phyloP scores from a whole-genome alignment of 64 coral and sea anemone genomes.

The Anthopleura sola region DNA sequence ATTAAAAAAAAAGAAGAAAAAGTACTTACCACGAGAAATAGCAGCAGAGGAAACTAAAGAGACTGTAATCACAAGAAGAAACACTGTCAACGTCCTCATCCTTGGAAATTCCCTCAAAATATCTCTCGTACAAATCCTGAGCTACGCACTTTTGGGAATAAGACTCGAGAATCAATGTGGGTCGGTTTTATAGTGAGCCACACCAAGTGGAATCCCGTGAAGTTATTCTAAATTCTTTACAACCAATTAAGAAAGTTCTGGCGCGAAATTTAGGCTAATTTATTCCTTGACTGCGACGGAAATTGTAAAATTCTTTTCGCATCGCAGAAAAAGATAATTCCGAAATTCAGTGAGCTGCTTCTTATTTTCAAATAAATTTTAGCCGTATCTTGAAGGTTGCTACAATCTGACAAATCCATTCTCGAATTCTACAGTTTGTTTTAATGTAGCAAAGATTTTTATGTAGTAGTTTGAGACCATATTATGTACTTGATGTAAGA shows the following conservation, averaged over 20 bases:
- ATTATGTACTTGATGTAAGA: no score
- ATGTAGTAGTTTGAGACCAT: no score
- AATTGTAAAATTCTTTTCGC: not conserved
- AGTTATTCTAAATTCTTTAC: not conserved
- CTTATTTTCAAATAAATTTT: no score
- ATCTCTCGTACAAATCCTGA: not conserved
- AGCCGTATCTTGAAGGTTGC: no score
- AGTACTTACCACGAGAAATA: slow-evolving; percentile 3
- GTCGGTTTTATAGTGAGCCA: not conserved
- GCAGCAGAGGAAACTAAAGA: not conserved
- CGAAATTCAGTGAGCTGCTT: no score
- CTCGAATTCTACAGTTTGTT: no score
- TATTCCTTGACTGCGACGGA: not conserved
- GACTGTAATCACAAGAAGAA: not conserved
- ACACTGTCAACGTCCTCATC: not conserved
- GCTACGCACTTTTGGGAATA: not conserved
- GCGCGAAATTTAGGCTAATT: not conserved
- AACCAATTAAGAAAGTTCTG: not conserved
- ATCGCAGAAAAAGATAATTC: not conserved
- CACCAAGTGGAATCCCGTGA: not conserved
- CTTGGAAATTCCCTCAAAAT: not conserved
- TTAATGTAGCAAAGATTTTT: no score
- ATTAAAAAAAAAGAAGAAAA: no score
- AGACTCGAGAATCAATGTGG: not conserved
- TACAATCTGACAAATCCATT: no score